Base-by-base conservation (phyloP, 2,113 vertebrate genomes). In the Recurvirostra avosetta region DNA sequence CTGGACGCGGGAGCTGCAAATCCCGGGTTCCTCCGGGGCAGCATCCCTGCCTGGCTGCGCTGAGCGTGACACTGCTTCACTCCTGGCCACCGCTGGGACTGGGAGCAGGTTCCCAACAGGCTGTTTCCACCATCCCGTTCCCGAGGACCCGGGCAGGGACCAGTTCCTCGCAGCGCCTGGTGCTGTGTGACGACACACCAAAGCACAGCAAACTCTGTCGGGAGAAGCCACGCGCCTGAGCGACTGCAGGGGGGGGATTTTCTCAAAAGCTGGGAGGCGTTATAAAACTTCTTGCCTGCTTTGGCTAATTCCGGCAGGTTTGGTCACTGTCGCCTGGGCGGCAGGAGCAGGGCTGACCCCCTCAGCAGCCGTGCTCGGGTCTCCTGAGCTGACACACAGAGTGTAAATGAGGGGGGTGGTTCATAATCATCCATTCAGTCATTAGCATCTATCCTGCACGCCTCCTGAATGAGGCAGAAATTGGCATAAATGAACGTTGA, bases 51-150 rank as follows among this genome's bases (percentile, higher is more conserved):
- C 50, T 41, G 55, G 30, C 45, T 41, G 45, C 22, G 66, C 66
- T 3, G 2, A 41, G 55, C 0, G 0, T 50, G 36, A 12, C 36
- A 23, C 23, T 0, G 3, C 18, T 8, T 36, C 3, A 1, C 66
- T 40, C 18, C 14, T 4, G 0, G 65, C 6, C 36, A 18, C 56
- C 0, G 3, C 67, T 36, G 67, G 27, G 43, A 32, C 1, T 13
- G n/a, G 81, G 58, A 73, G 8, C 21, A 22, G 14, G 50, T 15
- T 75, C 52, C 41, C 6, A 3, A 9, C 2, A 41, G n/a, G 41
- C 8, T 40, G 49, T 34, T 75, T 47, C 61, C 40, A 49, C 23
- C 50, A 34, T 8, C 41, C 50, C 61, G 12, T 0, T 5, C 7
- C 30, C 0, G 2, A 61, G 66, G 20, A 23, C 34, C 5, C 1